These are phyloP conservation scores for Ophion costatus DNA, from an alignment of 2,888 invertebrate species.

Conservation along the genomic window DNA sequence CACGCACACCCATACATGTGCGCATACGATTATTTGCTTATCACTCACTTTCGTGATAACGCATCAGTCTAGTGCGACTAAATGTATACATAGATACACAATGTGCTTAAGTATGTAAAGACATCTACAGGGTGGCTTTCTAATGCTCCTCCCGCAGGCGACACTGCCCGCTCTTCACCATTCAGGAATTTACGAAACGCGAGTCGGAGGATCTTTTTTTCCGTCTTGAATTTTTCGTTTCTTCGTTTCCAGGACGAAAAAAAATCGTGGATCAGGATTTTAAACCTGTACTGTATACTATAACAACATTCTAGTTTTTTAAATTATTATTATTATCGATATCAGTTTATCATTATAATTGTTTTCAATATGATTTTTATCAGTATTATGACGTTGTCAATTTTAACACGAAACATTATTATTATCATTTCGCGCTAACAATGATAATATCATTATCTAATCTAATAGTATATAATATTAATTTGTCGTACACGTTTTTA, in stretches of 20 bases:
- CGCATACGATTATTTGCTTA: conserved; percentile 2
- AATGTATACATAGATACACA: not conserved
- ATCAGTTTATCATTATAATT: not conserved
- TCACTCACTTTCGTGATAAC: conserved; percentile 7
- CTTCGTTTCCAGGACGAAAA: not conserved
- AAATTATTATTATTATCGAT: not conserved
- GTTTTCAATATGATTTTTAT: too few species aligned
- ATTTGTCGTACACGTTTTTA: too few species aligned
- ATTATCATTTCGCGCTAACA: too few species aligned
- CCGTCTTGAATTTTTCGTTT: not conserved
- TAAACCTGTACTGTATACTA: too few species aligned
- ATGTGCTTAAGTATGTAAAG: not conserved
- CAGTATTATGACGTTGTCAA: too few species aligned
- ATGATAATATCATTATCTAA: too few species aligned
- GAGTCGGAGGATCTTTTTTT: not conserved
- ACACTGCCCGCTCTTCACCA: too few species aligned
- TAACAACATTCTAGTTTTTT: not conserved
- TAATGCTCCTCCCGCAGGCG: too few species aligned
- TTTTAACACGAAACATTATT: too few species aligned
- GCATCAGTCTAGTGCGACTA: not conserved
- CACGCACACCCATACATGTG: not conserved
- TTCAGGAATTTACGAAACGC: not conserved
- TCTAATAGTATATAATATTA: too few species aligned
- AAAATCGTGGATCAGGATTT: too few species aligned
- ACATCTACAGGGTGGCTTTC: not conserved